phyloP scores from a whole-genome alignment of 1,140 invertebrate species.

The Polypedilum vanderplanki region DNA sequence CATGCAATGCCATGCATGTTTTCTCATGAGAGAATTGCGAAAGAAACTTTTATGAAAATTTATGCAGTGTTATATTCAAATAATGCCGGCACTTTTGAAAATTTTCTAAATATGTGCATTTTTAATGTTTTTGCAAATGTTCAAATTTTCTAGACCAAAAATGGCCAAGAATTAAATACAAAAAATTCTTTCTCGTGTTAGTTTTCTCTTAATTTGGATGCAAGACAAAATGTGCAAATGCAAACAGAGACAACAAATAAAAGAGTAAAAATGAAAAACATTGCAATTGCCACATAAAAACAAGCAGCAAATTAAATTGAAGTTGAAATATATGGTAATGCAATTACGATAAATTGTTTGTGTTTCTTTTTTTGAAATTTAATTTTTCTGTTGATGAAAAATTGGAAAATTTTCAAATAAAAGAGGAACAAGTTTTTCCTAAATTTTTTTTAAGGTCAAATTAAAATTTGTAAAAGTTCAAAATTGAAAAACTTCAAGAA shows the following conservation, averaged over 20 bases:
- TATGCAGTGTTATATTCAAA: conserved; percentile 4
- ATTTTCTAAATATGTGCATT: conserved; percentile 12
- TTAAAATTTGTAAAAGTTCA: too few species aligned
- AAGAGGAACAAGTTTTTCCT: too few species aligned
- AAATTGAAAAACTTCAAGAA: too few species aligned
- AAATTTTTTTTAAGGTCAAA: too few species aligned
- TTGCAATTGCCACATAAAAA: neutral
- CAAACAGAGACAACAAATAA: neutral
- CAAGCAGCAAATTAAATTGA: neutral
- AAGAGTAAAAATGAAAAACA: neutral
- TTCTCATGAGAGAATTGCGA: neutral
- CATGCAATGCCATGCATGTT: neutral
- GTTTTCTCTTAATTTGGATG: neutral
- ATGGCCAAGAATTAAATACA: neutral
- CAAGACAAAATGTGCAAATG: neutral
- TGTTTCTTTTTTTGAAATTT: too few species aligned
- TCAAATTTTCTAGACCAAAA: neutral
- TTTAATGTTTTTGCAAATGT: neutral
- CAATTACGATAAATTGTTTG: neutral
- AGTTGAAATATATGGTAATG: neutral
- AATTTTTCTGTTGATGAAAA: too few species aligned
- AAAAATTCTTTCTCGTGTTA: neutral
- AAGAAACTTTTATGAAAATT: neutral
- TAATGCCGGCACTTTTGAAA: neutral
- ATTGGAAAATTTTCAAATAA: too few species aligned